A percentile compares a stretch with the other conserved stretches of the same genome.
phyloP scores from a whole-genome alignment of 2,888 invertebrate species.

The Pristionchus arcanus region DNA sequence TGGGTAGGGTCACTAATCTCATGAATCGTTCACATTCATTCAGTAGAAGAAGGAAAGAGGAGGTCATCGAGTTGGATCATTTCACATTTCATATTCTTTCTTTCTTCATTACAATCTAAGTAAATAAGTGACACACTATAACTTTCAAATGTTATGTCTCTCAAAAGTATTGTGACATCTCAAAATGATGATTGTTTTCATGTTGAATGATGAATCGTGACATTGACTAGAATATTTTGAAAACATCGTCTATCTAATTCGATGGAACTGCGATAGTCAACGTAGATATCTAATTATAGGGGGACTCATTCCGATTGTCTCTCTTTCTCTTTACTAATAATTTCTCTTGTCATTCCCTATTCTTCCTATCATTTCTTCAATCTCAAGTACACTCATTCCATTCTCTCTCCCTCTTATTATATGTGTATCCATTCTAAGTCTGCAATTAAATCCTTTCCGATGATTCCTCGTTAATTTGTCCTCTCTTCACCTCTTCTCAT shows the following conservation, averaged over 20 bases:
- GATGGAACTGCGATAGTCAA: not conserved
- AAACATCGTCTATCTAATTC: not conserved
- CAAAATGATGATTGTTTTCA: not conserved
- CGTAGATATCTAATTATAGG: not conserved
- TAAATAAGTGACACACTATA: no score
- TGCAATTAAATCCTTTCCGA: conserved; percentile 30
- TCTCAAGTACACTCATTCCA: conserved; percentile 13
- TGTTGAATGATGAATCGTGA: conserved; percentile 4
- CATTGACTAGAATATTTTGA: conserved; percentile 13
- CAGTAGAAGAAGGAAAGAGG: not conserved
- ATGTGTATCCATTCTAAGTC: conserved; percentile 11
- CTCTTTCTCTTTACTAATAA: not conserved
- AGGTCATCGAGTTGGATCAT: not conserved
- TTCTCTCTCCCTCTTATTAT: conserved; percentile 2
- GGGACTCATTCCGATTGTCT: not conserved
- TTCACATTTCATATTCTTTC: not conserved
- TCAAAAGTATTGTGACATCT: not conserved
- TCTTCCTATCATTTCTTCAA: conserved; percentile 20
- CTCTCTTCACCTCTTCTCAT: conserved; percentile 25
- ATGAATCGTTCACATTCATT: not conserved
- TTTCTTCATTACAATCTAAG: not conserved
- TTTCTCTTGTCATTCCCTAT: not conserved
- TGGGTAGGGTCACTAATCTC: not conserved
- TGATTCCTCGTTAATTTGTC: conserved; percentile 41
- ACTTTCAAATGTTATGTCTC: not conserved